Evolutionary conservation across 2,797 vertebrate genomes (phyloP).

Genomic region (Phalloptychus januarius): DNA sequence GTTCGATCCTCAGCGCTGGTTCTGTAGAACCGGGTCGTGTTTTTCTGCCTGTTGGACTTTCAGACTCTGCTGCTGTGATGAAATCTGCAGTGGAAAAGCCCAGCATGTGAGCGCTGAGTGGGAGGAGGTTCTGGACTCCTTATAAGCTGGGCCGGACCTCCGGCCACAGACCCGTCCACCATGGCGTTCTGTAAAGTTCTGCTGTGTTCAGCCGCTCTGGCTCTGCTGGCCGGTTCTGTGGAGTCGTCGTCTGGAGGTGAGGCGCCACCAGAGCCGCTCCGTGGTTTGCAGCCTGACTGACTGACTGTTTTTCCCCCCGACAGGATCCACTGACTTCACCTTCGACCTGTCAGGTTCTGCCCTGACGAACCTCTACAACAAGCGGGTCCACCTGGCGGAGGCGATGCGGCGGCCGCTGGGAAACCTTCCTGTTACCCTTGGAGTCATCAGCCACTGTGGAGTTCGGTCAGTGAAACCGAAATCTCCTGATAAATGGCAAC

Average conservation of each 20-base stretch:
- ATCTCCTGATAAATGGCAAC: background rate
- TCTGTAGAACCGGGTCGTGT: background rate
- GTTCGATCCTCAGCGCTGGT: too few species aligned
- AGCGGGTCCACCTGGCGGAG: conserved; percentile 52
- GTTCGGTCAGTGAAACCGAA: conserved; percentile 52
- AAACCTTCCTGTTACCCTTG: fast-evolving
- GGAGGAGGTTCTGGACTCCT: conserved; percentile 1
- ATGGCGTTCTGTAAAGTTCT: conserved; percentile 41
- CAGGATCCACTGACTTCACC: conserved; percentile 18
- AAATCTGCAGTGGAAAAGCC: conserved; percentile 10
- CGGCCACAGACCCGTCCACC: background rate
- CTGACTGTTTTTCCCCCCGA: background rate
- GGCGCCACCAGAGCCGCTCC: background rate
- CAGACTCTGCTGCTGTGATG: background rate
- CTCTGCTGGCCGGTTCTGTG: conserved; percentile 24
- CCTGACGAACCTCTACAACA: conserved; percentile 63
- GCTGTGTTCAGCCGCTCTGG: conserved; percentile 24
- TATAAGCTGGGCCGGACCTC: background rate
- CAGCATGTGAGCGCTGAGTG: background rate
- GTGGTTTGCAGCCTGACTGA: background rate
- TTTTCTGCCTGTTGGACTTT: background rate
- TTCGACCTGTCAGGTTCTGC: conserved; percentile 51
- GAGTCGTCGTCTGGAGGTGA: conserved; percentile 45
- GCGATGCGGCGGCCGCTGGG: conserved; percentile 50
- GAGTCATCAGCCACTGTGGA: conserved; percentile 37